Base-by-base conservation (phyloP, 2,113 vertebrate genomes). In the Anolis sagrei region DNA sequence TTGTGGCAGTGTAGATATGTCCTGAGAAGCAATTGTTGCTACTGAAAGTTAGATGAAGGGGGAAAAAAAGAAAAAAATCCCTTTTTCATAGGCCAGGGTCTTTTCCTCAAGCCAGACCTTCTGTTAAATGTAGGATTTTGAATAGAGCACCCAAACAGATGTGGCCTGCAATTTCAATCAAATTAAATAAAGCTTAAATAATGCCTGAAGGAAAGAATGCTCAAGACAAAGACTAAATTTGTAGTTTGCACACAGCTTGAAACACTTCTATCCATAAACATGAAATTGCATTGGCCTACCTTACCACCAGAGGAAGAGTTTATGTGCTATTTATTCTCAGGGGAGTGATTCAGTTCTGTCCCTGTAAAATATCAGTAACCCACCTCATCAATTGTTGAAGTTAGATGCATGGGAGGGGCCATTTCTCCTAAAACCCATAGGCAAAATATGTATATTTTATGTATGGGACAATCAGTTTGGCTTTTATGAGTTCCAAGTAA, bases 301-400 rank as follows among this genome's bases (percentile, higher is more conserved):
- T 89, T 94, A 90, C 80, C 89, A 88, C 93, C 93, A 11, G 10
- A 89, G 83, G 91, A 25, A 88, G 92, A 75, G 82, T 92, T 93
- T 93, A 92, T 88, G 79, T 87, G 88, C 78, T 91, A 76, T 80
- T 92, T 91, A 90, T 92, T 85, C 92, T 90, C 94, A 74, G 85
- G 92, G 90, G 93, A 25, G 89, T 89, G 89, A 94, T 92, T 86
- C 84, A 90, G 54, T 86, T 19, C 48, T 78, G 90, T 83, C 75
- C 86, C 93, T 95, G 92, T 86, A 86, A 95, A 95, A 95, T 95
- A 92, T 95, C 94, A 95, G 82, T 83, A 89, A 88, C 85, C 91
- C 89, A 95, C 90, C 92, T 93, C 94, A 95, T 95, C 94, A 92
- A 89, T 95, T 93, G 91, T 92, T 54, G 21, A 84, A 85, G 81